Percentiles rank a stretch among this genome's conserved stretches.
Conservation (phyloP, 2,797 vertebrate genomes). For the Lerista edwardsae region DNA sequence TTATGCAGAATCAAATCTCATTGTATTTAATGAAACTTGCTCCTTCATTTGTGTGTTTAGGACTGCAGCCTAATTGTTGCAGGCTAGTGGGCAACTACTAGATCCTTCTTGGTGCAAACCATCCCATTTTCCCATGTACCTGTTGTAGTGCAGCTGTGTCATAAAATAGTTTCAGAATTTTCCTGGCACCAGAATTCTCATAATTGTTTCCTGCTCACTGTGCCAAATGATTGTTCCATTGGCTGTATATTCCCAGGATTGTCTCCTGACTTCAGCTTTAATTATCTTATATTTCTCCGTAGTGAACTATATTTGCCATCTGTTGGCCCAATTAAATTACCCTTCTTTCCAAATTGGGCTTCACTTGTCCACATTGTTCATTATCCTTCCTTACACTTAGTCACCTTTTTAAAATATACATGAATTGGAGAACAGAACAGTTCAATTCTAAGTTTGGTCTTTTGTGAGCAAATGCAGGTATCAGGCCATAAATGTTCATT, state of each 20-base stretch:
- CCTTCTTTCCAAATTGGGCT: constrained; percentile 29
- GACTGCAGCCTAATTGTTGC: neutral
- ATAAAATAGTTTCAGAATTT: neutral
- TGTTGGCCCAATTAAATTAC: constrained; percentile 35
- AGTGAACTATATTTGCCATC: constrained; percentile 36
- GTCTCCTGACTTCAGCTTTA: constrained; percentile 46
- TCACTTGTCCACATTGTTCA: constrained; percentile 35
- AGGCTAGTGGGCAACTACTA: neutral
- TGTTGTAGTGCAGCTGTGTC: constrained; percentile 7
- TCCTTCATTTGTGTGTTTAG: neutral
- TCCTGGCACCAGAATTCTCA: constrained; percentile 26
- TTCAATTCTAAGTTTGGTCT: neutral
- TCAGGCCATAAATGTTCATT: constrained; percentile 9
- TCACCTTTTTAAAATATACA: neutral
- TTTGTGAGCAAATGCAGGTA: neutral
- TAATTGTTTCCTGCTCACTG: constrained; percentile 42
- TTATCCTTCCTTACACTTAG: constrained; percentile 31
- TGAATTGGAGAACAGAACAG: neutral
- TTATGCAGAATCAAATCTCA: neutral
- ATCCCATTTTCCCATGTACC: neutral
- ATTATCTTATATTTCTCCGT: constrained; percentile 48
- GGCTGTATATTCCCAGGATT: constrained; percentile 49
- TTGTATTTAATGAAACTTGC: neutral
- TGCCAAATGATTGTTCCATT: constrained; percentile 52
- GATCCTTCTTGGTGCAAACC: constrained; percentile 1